Evolutionary conservation across 2,797 vertebrate genomes (phyloP), one percentile per base, ranked within the genome.

Genomic region (Macrochelys suwanniensis): DNA sequence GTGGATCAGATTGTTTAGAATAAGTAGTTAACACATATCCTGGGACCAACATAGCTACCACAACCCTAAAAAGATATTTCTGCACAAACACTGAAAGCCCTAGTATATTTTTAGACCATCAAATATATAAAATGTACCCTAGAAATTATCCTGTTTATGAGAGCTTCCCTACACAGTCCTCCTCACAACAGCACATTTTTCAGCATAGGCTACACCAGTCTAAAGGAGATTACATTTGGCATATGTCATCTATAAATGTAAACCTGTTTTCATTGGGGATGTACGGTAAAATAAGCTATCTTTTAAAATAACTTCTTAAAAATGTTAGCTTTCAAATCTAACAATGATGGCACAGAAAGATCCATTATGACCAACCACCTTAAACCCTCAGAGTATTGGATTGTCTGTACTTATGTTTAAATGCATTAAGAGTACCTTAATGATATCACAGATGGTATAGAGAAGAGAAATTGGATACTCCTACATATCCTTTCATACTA

Each of bases 81-180:
- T 49, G 31, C 77, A 92, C 77, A 82, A 82, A 92, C 65, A 89
- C 56, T 89, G 87, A 51, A 78, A 85, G 78, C 74, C 85, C 77
- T 89, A 85, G 85, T 57, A 85, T 85, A 92, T 89, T 85, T 88
- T 54, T 51, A 59, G 65, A 50, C 47, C 77, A 78, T 50, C 33
- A 80, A 51, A 85, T 81, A 59, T 5, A 15, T 90, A 56, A 82
- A 80, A 77, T n/a, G 7, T 65, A 42, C 1, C 65, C 1, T 2
- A 79, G 84, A 49, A 94, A 89, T 57, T 9, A 1, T 50, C 79
- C 88, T 53, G 61, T 42, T 42, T 4, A n/a, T 50, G 89, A 68
- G 50, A 85, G 25, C 1, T 4, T 82, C 50, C 53, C 53, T 68
- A 42, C 26, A 23, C 2, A 26, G 7, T n/a, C n/a, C 33, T 85